Conservation (phyloP, 2,113 vertebrate species). For the Etheostoma cragini region DNA sequence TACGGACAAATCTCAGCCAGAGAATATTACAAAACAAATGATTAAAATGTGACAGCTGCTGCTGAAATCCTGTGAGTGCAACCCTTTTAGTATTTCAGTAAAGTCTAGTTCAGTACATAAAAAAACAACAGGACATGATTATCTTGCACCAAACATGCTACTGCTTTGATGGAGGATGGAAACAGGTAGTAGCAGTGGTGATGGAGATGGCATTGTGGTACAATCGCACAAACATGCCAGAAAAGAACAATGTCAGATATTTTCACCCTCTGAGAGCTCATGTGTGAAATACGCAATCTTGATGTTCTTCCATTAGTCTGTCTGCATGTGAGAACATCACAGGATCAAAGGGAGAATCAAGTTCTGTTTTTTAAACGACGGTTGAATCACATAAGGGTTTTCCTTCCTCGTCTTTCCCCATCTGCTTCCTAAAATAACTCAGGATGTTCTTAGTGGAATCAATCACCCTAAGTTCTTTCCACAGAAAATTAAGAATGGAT, state of each 20-base stretch:
- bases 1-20: not conserved
- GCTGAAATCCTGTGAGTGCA: conserved; percentile 9
- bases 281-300: conserved; percentile 40
- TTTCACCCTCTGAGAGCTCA: conserved; percentile 27
- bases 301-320: conserved; percentile 29
- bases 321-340: conserved; percentile 55
- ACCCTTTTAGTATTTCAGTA: conserved; percentile 41
- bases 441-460: not conserved
- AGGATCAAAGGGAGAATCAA: conserved; percentile 46
- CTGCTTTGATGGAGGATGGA: conserved; percentile 57
- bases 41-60: conserved; percentile 3
- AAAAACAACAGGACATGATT: conserved; percentile 59
- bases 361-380: conserved; percentile 52
- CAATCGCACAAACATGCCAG: conserved; percentile 38
- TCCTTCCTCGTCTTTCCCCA: conserved; percentile 21
- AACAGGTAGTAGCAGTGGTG: conserved; percentile 67
- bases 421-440: conserved; percentile 35
- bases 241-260: conserved; percentile 51
- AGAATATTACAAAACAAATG: not conserved
- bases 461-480: not conserved
- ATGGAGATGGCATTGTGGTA: conserved; percentile 58
- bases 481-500: not conserved
- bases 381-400: conserved; percentile 37
- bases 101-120: conserved; percentile 43
- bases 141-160: conserved; percentile 41